Percentiles rank a stretch among this genome's conserved stretches.
Conservation (phyloP, 2,113 vertebrate species). For the Syngnathus floridae region DNA sequence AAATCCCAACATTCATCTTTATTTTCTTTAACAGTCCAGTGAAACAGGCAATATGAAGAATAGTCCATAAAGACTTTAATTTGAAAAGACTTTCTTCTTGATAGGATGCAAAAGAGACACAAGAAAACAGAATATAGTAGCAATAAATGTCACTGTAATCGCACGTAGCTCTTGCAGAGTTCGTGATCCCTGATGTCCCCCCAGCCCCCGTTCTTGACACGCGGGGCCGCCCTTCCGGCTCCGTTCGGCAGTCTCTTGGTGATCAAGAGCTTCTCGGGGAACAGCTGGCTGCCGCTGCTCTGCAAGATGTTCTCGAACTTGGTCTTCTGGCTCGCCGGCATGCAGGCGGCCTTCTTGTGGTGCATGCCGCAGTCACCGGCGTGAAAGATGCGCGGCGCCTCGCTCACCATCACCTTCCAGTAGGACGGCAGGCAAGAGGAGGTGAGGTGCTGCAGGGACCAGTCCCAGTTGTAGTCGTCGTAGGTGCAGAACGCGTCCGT, state of each 20-base stretch:
- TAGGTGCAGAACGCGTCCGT: conserved; percentile 96
- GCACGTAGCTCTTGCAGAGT: conserved; percentile 95
- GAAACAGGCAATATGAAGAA: conserved; percentile 78
- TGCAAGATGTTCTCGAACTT: conserved; percentile 87
- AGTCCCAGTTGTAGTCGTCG: conserved; percentile 99
- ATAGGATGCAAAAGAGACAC: conserved; percentile 74
- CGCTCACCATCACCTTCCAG: conserved; percentile 94
- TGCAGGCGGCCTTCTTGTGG: conserved; percentile 87
- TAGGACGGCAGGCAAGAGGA: conserved; percentile 87
- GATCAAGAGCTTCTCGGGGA: conserved; percentile 82
- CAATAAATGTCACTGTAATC: conserved; percentile 86
- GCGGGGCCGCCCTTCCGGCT: conserved; percentile 80
- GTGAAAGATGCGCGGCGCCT: conserved; percentile 89
- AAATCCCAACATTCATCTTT: conserved; percentile 69
- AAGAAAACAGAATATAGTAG: conserved; percentile 53
- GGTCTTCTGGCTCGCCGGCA: conserved; percentile 83
- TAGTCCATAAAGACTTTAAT: conserved; percentile 69
- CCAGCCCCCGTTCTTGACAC: conserved; percentile 97
- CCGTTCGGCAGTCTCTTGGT: conserved; percentile 81
- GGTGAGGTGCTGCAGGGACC: conserved; percentile 93
- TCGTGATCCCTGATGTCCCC: conserved; percentile 98
- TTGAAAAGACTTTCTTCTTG: conserved; percentile 71
- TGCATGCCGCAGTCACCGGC: conserved; percentile 98
- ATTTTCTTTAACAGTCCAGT: conserved; percentile 63
- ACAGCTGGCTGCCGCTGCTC: conserved; percentile 84